Base-by-base conservation (phyloP, 92 coral and sea anemone species). In the Epizoanthus stellaris region DNA sequence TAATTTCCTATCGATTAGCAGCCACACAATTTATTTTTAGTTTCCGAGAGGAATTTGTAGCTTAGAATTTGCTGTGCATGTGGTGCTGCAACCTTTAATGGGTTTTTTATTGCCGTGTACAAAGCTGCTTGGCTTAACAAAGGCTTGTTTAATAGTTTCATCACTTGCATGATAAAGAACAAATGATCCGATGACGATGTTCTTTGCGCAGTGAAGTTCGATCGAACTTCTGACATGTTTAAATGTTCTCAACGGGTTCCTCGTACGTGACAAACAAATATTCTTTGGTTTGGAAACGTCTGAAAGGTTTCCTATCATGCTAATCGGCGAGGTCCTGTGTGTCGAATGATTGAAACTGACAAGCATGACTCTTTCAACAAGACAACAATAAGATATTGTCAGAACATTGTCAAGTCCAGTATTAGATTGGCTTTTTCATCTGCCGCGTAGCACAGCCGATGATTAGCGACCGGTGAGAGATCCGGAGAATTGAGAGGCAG, bases 21-120 rank as follows among this genome's bases (percentile, higher is more conserved):
- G 76, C 49, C 30, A 34, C 45, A 43, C 60, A 61, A 58, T n/a
- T 5, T 40, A 16, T 12, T 39, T 56, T n/a, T n/a, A n/a, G n/a
- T n/a, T n/a, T n/a, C n/a, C n/a, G n/a, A n/a, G n/a, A n/a, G n/a
- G 49, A 61, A 79, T 43, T 79, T 61, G 67, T 43, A 79, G 72
- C 43, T 62, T 63, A 53, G 13, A 6, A 17, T 30, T 14, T 45
- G 38, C 38, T 66, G 11, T 11, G 20, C 43, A 25, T 79, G 34
- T 62, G 67, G 83, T 42, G 21, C 30, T n/a, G 15, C 19, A 42
- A 43, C 9, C 72, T 14, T 19, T 11, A 43, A 62, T 61, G 30
- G 6, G 52, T 56, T 11, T 79, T 39, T 62, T 59, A 79, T 62
- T 79, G 43, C 72, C 3, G 21, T 21, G 3, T 30, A 60, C 82